These are phyloP conservation scores for Trachelipus rathkii DNA, from an alignment of 1,140 invertebrate genomes.

Conservation along the genomic window DNA sequence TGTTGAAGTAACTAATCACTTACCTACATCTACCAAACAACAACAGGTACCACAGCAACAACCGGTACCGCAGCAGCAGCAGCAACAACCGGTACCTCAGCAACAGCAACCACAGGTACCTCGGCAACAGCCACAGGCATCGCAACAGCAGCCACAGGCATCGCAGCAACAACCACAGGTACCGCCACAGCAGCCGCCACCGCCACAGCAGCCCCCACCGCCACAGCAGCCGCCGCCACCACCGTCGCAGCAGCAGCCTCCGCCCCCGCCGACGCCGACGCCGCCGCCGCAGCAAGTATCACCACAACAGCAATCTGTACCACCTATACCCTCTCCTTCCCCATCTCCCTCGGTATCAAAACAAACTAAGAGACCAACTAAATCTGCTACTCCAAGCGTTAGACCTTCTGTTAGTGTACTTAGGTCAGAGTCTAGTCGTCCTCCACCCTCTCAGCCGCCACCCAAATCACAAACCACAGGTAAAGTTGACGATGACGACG, in stretches of 20 bases:
- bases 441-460: neutral
- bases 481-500: constrained; percentile 34
- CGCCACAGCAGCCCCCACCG: no score
- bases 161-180: no score
- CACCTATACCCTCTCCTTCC: no score
- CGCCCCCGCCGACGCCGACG: no score
- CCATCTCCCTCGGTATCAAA: neutral
- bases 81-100: neutral
- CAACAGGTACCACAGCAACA: neutral
- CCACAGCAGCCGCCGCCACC: no score
- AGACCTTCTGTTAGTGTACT: neutral
- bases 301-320: no score
- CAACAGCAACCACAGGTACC: no score
- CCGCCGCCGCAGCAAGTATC: no score
- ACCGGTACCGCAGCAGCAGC: neutral
- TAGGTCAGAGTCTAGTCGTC: neutral
- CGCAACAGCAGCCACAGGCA: no score
- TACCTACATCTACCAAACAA: neutral
- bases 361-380: neutral
- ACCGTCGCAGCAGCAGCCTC: no score
- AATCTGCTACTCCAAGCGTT: neutral
- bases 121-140: no score
- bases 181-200: no score
- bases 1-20: constrained; percentile 40
- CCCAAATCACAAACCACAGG: neutral